A percentile compares a stretch with the other conserved stretches of the same genome.
These are phyloP conservation scores for Phaedon cochleariae DNA, from an alignment of 2,888 invertebrate species.

Conservation along the genomic window DNA sequence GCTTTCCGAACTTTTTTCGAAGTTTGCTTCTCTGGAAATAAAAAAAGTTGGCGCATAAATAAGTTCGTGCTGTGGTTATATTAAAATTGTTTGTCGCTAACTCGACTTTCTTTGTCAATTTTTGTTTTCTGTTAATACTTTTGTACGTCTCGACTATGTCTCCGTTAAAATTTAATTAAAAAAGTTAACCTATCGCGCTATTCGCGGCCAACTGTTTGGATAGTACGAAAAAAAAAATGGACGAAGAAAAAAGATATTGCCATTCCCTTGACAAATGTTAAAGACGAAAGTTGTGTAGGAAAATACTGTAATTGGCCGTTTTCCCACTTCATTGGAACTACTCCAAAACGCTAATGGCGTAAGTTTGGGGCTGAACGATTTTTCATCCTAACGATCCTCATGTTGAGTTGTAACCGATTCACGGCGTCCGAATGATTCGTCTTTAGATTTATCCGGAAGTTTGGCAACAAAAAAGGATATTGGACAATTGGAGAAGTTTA, in stretches of 20 bases:
- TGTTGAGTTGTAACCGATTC: conserved; percentile 31
- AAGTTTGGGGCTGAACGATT: conserved; percentile 43
- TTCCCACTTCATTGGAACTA: conserved; percentile 44
- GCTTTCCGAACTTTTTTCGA: conserved; percentile 13
- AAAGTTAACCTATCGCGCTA: conserved; percentile 26
- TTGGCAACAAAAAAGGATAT: neutral
- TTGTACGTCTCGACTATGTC: conserved; percentile 21
- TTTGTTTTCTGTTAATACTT: conserved; percentile 32
- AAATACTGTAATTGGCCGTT: conserved; percentile 46
- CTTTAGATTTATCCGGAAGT: conserved; percentile 25
- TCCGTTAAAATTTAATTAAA: conserved; percentile 33
- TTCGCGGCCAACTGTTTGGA: conserved; percentile 3
- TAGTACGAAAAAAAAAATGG: neutral
- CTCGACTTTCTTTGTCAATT: conserved; percentile 37
- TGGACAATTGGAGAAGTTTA: neutral
- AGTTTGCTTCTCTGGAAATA: conserved; percentile 5
- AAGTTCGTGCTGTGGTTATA: conserved; percentile 39
- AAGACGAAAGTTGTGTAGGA: conserved; percentile 37
- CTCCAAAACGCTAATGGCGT: conserved; percentile 45
- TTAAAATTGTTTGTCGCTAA: conserved; percentile 42
- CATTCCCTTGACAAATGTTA: conserved; percentile 26
- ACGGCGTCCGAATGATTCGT: conserved; percentile 20
- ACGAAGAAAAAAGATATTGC: conserved; percentile 17
- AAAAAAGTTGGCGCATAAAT: conserved; percentile 36
- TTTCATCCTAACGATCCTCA: conserved; percentile 38